phyloP scores from a whole-genome alignment of 2,797 vertebrate species.

The Molothrus ater region DNA sequence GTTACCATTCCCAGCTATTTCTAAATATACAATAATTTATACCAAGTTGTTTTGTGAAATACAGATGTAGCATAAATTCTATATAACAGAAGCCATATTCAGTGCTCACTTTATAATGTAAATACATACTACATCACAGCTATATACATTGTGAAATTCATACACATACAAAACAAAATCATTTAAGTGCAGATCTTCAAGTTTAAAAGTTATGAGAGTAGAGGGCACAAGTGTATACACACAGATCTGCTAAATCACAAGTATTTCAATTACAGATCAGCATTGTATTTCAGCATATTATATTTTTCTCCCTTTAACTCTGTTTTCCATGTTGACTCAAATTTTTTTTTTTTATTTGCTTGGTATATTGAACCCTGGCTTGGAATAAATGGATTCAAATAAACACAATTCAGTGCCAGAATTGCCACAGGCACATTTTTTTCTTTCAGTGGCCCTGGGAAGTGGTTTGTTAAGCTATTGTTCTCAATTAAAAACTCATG shows the following conservation, averaged over 20 bases:
- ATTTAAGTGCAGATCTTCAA: neutral
- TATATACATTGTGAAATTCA: neutral
- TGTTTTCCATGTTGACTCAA: conserved; percentile 62
- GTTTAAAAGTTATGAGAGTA: neutral
- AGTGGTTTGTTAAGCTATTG: conserved; percentile 87
- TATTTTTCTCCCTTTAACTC: conserved; percentile 54
- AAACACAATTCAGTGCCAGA: conserved; percentile 76
- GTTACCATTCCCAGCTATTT: neutral
- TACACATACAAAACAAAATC: neutral
- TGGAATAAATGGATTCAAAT: conserved; percentile 77
- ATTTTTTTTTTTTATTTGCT: conserved; percentile 62
- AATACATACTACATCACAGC: neutral
- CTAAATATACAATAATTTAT: conserved; percentile 3
- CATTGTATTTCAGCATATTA: conserved; percentile 10
- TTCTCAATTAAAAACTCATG: conserved; percentile 87
- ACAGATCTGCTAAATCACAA: neutral
- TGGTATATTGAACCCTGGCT: conserved; percentile 66
- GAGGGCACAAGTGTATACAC: neutral
- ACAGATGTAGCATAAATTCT: neutral
- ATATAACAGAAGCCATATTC: neutral
- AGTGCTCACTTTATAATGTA: neutral
- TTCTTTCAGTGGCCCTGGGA: conserved; percentile 82
- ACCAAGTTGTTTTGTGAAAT: neutral
- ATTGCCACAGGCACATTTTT: conserved; percentile 82
- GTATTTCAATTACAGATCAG: neutral